Base-by-base conservation (phyloP, 2,888 invertebrate species). In the Isoperla grammatica region DNA sequence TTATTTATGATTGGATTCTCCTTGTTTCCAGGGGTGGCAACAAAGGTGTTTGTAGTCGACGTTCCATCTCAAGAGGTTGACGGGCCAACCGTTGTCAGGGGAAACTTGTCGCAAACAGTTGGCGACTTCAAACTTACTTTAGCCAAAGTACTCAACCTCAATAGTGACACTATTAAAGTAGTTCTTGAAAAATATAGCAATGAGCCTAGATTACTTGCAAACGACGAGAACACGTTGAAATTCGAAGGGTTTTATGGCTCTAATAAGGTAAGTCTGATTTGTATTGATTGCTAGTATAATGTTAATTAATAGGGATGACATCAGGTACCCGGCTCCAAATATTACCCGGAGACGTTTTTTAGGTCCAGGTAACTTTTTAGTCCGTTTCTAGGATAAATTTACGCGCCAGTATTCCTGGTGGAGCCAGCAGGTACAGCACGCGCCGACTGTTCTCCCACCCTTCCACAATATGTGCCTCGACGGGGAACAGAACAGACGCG, bases 21-120 rank as follows among this genome's bases (percentile, higher is more conserved):
- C 29, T 23, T 37, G 39, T 53, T 53, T 29, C 19, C 67, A 81
- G 81, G 76, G 65, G 72, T 79, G 37, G 72, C 75, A 54, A 78
- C 82, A 63, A 84, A 82, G 73, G 82, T 86, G 2, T 85, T 79
- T 69, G 73, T 79, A 55, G 79, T 87, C 45, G 81, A 86, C 71
- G 69, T 85, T 55, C 75, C 79, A 50, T 78, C 76, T 22, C 83
- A 82, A 69, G 82, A 83, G 56, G 72, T 81, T 61, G 76, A 83
- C 64, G 83, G 83, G 29, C 84, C 86, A 22, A 75, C 78, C 64
- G 76, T 75, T 66, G 76, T 88, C 9, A 77, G 86, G 62, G 81
- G 82, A 20, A 78, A 80, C 66, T 73, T 78, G 29, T 75, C 75
- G 48, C 80, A 83, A 65, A 81, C 81, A 17, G 78, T 82, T 13